Conservation (phyloP, 2,113 vertebrate species). For the Phasianus colchicus region DNA sequence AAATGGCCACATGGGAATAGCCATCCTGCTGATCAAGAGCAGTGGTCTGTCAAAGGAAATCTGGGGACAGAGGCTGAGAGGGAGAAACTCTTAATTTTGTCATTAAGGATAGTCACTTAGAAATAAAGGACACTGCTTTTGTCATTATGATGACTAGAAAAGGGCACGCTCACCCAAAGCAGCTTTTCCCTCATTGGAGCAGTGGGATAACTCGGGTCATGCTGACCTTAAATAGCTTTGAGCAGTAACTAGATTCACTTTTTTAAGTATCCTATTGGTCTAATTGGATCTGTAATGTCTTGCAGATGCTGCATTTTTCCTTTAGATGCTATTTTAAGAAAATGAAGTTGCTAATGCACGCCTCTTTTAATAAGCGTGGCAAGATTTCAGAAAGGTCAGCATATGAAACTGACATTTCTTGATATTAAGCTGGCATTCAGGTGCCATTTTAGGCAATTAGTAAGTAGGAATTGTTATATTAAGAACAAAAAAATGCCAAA, state of each 20-base stretch:
- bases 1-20: neutral
- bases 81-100: neutral
- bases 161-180: neutral
- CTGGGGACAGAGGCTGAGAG: neutral
- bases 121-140: neutral
- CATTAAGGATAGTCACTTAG: neutral
- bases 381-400: neutral
- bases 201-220: neutral
- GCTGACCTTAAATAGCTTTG: neutral
- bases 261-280: neutral
- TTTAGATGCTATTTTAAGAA: neutral
- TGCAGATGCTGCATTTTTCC: neutral
- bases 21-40: neutral
- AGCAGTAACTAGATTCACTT: neutral
- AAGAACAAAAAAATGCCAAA: neutral
- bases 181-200: neutral
- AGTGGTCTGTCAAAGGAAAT: neutral
- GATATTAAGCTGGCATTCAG: neutral
- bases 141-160: neutral
- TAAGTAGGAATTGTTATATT: neutral
- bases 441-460: neutral
- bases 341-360: neutral
- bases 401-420: rapidly evolving
- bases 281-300: neutral
- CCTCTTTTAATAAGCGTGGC: neutral